These are phyloP conservation scores for Limosa lapponica DNA, from an alignment of 2,797 vertebrate genomes.

Conservation along the genomic window DNA sequence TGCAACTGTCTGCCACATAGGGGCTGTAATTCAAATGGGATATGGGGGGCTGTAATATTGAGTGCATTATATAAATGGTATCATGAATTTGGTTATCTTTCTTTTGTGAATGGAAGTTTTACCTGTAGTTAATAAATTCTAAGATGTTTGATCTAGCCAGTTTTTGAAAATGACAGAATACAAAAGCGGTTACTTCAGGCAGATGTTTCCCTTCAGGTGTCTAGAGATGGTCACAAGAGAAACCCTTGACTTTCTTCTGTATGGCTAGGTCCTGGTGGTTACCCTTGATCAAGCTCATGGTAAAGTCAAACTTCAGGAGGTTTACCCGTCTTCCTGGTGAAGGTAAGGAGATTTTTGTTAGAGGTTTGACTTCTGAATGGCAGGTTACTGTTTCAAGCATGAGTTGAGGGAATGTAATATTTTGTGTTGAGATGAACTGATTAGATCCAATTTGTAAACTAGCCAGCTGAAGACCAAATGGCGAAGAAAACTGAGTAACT, in stretches of 20 bases:
- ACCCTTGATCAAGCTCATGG: background rate
- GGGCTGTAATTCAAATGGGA: background rate
- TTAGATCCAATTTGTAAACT: background rate
- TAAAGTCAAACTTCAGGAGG: background rate
- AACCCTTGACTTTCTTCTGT: background rate
- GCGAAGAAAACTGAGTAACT: background rate
- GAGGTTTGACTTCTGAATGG: background rate
- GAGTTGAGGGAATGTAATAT: background rate
- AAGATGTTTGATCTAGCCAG: background rate
- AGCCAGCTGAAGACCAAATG: background rate
- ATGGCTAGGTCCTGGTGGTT: background rate
- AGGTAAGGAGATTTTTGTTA: constrained; percentile 16
- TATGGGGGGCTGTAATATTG: background rate
- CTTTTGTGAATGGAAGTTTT: background rate
- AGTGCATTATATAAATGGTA: background rate
- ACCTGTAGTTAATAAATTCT: background rate
- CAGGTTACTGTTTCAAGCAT: background rate
- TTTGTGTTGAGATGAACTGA: background rate
- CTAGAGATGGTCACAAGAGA: background rate
- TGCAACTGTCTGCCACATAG: background rate
- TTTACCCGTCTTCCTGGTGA: background rate
- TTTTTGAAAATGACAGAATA: background rate
- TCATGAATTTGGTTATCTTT: background rate
- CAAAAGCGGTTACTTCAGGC: background rate
- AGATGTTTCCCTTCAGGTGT: background rate